Conservation (phyloP, 2,113 vertebrate species). For the Aramus guarauna region DNA sequence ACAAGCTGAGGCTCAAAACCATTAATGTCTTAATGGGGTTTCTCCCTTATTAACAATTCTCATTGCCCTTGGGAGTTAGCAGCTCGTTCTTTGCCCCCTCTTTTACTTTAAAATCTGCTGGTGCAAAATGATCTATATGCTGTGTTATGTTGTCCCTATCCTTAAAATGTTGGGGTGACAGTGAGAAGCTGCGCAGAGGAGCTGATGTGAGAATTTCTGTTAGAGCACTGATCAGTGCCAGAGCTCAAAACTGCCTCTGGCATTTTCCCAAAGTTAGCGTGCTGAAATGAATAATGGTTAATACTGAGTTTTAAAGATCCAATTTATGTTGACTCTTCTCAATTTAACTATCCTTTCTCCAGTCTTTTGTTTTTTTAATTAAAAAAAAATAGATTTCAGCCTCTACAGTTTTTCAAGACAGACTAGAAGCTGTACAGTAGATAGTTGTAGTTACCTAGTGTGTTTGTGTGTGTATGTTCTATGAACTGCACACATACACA, state of each 20-base stretch:
- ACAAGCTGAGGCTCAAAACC: slow-evolving; percentile 9
- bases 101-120: neutral
- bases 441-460: neutral
- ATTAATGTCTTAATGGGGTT: slow-evolving; percentile 28
- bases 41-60: slow-evolving; percentile 24
- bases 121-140: neutral
- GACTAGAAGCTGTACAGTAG: neutral
- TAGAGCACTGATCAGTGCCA: neutral
- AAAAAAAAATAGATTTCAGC: neutral
- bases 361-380: neutral
- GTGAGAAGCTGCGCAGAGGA: neutral
- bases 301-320: neutral
- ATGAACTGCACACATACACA: neutral
- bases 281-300: neutral
- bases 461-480: neutral
- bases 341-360: neutral
- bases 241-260: slow-evolving; percentile 24
- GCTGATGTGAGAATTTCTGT: neutral
- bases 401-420: neutral
- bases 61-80: neutral
- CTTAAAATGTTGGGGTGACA: neutral
- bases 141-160: neutral
- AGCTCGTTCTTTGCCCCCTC: neutral
- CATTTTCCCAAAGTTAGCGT: neutral
- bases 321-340: neutral